Conservation (phyloP, 1,140 invertebrate genomes). For the Fragariocoptes setiger region DNA sequence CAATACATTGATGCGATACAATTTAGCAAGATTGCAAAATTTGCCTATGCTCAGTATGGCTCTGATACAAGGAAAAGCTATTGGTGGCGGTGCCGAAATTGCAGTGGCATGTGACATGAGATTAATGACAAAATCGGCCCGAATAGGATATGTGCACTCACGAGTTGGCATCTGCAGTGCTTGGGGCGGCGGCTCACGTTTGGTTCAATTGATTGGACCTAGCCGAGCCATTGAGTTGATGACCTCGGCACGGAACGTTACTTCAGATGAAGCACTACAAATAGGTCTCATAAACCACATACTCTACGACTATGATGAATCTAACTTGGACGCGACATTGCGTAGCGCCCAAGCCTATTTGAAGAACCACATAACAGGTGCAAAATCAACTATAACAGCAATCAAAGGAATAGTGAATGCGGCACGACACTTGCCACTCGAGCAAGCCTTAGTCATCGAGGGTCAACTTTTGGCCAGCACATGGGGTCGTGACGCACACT, state of each 20-base stretch:
- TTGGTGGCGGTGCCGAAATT: conserved; percentile 19
- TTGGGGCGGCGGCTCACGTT: conserved; percentile 16
- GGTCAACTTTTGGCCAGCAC: conserved; percentile 1
- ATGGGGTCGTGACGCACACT: conserved; percentile 6
- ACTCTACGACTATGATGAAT: conserved; percentile 3
- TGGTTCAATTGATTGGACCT: conserved; percentile 15
- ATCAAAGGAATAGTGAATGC: conserved; percentile 18
- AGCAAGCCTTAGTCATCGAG: conserved; percentile 5
- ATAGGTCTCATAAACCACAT: conserved; percentile 15
- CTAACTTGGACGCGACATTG: conserved; percentile 5
- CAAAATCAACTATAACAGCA: conserved; percentile 15
- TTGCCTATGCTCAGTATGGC: conserved; percentile 20
- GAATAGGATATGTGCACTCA: conserved; percentile 17
- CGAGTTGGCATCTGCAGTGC: conserved; percentile 16
- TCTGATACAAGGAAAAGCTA: conserved; percentile 15
- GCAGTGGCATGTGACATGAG: conserved; percentile 17
- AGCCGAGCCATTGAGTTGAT: conserved; percentile 14
- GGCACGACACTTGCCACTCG: conserved; percentile 13
- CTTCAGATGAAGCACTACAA: conserved; percentile 11
- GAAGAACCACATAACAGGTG: conserved; percentile 10
- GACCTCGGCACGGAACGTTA: conserved; percentile 12
- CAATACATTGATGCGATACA: conserved; percentile 22
- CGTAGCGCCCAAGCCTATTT: conserved; percentile 17
- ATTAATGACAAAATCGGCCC: conserved; percentile 13
- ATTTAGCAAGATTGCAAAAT: conserved; percentile 17